phyloP scores from a whole-genome alignment of 2,797 vertebrate genomes.

The Peromyscus aztecus region DNA sequence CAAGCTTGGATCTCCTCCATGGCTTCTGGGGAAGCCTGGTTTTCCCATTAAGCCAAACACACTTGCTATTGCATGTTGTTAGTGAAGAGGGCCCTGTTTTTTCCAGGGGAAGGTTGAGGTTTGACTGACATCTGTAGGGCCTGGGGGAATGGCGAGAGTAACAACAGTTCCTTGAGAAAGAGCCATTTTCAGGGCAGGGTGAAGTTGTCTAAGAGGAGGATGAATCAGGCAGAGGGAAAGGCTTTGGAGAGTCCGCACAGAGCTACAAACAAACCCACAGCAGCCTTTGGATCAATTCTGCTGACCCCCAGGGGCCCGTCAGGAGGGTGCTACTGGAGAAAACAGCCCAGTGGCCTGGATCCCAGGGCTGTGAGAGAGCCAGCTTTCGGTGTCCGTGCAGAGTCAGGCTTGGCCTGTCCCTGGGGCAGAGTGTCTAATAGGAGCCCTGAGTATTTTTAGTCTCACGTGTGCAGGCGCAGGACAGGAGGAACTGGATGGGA shows the following conservation, averaged over 20 bases:
- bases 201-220: background rate
- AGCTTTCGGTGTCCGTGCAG: background rate
- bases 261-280: background rate
- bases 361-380: background rate
- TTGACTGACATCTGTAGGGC: background rate
- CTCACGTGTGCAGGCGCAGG: constrained; percentile 79
- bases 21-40: background rate
- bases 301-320: background rate
- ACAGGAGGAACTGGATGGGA: constrained; percentile 53
- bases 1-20: background rate
- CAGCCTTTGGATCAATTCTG: background rate
- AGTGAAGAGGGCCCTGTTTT: background rate
- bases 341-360: constrained; percentile 9
- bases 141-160: background rate
- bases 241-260: background rate
- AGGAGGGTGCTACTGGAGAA: background rate
- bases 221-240: background rate
- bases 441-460: constrained; percentile 80
- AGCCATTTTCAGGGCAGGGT: background rate
- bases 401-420: constrained; percentile 49
- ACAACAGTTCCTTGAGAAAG: background rate
- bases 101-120: background rate
- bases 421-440: constrained; percentile 67
- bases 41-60: background rate
- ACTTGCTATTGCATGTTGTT: background rate